Conservation (phyloP, 1,140 invertebrate species). For the Drosophila ananassae region DNA sequence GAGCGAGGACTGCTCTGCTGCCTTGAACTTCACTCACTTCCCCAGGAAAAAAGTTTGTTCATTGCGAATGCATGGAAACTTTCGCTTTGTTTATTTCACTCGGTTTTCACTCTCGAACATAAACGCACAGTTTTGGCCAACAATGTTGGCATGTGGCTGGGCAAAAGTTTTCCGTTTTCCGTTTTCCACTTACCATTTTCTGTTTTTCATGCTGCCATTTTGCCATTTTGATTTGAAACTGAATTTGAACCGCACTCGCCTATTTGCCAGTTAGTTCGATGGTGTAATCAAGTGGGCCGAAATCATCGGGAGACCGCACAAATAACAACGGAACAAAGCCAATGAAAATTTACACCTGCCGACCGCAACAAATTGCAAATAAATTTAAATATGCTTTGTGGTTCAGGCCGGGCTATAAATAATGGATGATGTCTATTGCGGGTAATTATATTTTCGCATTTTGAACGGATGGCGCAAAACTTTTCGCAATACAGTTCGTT, state of each 20-base stretch:
- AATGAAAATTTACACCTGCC: slow-evolving; percentile 42
- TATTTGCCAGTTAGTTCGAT: not conserved
- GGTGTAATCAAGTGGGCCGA: slow-evolving; percentile 26
- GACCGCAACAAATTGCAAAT: slow-evolving; percentile 30
- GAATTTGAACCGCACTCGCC: not conserved
- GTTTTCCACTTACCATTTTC: slow-evolving; percentile 5
- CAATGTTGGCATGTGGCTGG: slow-evolving; percentile 26
- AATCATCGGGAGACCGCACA: slow-evolving; percentile 20
- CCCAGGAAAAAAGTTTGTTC: slow-evolving; percentile 31
- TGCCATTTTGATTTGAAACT: slow-evolving; percentile 28
- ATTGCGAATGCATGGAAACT: slow-evolving; percentile 43
- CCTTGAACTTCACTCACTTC: slow-evolving; percentile 26
- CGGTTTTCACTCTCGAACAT: slow-evolving; percentile 27
- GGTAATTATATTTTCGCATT: slow-evolving; percentile 48
- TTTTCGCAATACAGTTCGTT: slow-evolving; percentile 21
- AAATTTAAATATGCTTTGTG: slow-evolving; percentile 59
- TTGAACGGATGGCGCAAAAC: slow-evolving; percentile 19
- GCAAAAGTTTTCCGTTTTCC: slow-evolving; percentile 29
- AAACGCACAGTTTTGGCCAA: slow-evolving; percentile 38
- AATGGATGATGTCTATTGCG: slow-evolving; percentile 27
- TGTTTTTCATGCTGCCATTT: not conserved
- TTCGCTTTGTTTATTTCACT: slow-evolving; percentile 37
- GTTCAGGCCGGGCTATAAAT: slow-evolving; percentile 34
- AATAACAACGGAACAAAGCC: slow-evolving; percentile 19
- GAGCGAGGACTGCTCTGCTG: slow-evolving; percentile 2